phyloP scores from a whole-genome alignment of 2,113 vertebrate species.

The Turnix velox region DNA sequence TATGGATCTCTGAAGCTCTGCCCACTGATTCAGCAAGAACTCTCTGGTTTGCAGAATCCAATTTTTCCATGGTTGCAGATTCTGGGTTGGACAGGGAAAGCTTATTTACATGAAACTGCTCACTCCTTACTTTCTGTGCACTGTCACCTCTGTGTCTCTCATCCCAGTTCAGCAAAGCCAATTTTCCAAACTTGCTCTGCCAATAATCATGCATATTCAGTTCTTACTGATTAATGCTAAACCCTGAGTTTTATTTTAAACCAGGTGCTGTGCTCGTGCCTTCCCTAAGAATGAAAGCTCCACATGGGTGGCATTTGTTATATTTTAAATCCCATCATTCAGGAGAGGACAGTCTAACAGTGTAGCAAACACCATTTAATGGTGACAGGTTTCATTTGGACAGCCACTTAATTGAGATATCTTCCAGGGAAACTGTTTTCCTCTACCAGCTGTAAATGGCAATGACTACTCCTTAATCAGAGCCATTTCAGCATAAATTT shows the following conservation, averaged over 20 bases:
- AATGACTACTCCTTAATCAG: slow-evolving; percentile 59
- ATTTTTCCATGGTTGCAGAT: slow-evolving; percentile 29
- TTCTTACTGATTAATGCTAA: slow-evolving; percentile 46
- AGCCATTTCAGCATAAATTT: slow-evolving; percentile 60
- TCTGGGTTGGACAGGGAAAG: background rate
- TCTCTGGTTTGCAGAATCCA: slow-evolving; percentile 34
- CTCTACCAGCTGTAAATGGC: slow-evolving; percentile 56
- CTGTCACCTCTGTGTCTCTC: slow-evolving; percentile 27
- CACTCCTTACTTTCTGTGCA: slow-evolving; percentile 21
- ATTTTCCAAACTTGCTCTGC: slow-evolving; percentile 20
- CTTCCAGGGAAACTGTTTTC: slow-evolving; percentile 52
- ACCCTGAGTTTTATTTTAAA: slow-evolving; percentile 21
- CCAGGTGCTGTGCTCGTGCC: background rate
- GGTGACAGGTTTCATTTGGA: slow-evolving; percentile 44
- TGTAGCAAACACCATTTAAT: slow-evolving; percentile 28
- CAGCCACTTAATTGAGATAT: slow-evolving; percentile 59
- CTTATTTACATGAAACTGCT: slow-evolving; percentile 57
- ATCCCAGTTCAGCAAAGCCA: slow-evolving; percentile 20
- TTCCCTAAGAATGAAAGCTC: slow-evolving; percentile 3
- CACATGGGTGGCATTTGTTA: background rate
- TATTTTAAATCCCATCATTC: slow-evolving; percentile 16
- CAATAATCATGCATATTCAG: slow-evolving; percentile 48
- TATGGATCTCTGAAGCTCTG: slow-evolving; percentile 21
- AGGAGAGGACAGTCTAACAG: slow-evolving; percentile 14
- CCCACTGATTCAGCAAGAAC: slow-evolving; percentile 45